Evolutionary conservation across 1,140 invertebrate species (phyloP).

Genomic region (Scaptodrosophila lebanonensis): DNA sequence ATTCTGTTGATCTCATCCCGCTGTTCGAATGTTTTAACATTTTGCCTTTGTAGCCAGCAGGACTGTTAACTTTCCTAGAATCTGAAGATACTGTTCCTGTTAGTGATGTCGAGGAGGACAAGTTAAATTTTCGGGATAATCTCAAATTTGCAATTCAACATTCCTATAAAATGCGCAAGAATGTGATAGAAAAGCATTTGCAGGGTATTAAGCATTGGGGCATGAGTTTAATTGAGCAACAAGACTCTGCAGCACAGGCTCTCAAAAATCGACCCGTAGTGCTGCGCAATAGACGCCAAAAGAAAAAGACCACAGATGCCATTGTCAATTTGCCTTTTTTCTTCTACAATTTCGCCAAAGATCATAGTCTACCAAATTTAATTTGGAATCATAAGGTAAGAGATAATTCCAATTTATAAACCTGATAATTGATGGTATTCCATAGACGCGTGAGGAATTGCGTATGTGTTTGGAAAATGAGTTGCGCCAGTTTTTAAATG

Average conservation of each 20-base stretch:
- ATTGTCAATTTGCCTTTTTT: conserved; percentile 92
- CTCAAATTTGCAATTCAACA: conserved; percentile 94
- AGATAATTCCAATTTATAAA: neutral
- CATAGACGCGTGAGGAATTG: conserved; percentile 95
- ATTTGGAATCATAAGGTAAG: conserved; percentile 98
- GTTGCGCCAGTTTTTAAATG: conserved; percentile 91
- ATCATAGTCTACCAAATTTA: conserved; percentile 96
- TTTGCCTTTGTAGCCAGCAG: conserved; percentile 82
- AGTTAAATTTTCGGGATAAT: conserved; percentile 93
- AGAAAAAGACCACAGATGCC: conserved; percentile 90
- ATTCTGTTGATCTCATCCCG: too few relatives aligned
- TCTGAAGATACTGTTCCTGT: conserved; percentile 91
- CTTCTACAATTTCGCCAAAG: conserved; percentile 96
- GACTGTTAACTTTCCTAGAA: conserved; percentile 93
- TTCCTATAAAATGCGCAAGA: conserved; percentile 81
- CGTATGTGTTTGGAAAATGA: conserved; percentile 95
- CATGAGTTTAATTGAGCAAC: conserved; percentile 73
- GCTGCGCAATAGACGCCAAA: conserved; percentile 90
- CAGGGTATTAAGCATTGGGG: conserved; percentile 78
- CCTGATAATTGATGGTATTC: neutral
- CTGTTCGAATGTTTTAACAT: neutral
- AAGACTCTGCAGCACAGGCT: conserved; percentile 66
- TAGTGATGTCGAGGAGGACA: conserved; percentile 84
- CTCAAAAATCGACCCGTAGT: conserved; percentile 88
- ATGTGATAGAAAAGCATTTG: conserved; percentile 87